A percentile compares a stretch with the other conserved stretches of the same genome.
Evolutionary conservation across 2,797 vertebrate genomes (phyloP).

Genomic region (Emydoidea blandingii): DNA sequence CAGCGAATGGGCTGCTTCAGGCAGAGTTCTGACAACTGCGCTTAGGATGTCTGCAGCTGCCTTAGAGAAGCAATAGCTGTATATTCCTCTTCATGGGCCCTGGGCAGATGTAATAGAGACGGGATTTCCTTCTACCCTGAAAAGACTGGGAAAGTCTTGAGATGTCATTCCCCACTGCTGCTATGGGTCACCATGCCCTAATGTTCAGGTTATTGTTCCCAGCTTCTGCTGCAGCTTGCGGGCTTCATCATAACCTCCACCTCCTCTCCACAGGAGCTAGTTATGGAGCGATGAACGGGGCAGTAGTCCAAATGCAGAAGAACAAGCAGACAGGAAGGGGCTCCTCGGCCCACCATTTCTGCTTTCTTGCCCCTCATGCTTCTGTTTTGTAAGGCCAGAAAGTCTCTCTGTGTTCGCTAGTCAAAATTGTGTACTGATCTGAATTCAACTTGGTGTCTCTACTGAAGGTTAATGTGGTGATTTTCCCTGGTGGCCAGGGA

Average conservation of each 20-base stretch:
- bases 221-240: fast-evolving
- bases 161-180: too few species aligned
- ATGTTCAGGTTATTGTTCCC: neutral
- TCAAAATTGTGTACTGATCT: neutral
- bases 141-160: too few species aligned
- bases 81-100: neutral
- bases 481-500: fast-evolving
- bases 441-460: fast-evolving
- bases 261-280: neutral
- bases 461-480: fast-evolving
- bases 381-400: neutral
- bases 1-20: neutral
- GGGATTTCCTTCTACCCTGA: too few species aligned
- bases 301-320: neutral
- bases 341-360: fast-evolving
- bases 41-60: neutral
- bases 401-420: neutral
- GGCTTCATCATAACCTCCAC: too few species aligned
- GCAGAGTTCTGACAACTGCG: neutral
- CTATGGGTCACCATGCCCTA: neutral
- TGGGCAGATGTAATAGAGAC: neutral
- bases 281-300: fast-evolving
- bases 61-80: fast-evolving
- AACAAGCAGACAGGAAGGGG: neutral
- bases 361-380: neutral